Conservation (phyloP, 2,797 vertebrate species). For the Megalops cyprinoides region DNA sequence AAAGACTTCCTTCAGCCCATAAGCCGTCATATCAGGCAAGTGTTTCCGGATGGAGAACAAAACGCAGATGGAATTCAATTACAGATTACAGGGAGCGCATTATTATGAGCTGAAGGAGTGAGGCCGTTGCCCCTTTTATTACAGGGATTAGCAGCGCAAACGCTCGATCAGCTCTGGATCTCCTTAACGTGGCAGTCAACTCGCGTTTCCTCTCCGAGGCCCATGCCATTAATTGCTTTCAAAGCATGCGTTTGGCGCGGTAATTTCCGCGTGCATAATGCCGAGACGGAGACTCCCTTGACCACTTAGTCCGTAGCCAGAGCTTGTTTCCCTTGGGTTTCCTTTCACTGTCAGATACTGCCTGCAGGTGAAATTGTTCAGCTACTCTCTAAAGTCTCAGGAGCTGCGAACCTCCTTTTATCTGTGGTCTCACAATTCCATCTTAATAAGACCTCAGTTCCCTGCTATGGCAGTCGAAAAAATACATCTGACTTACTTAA, state of each 20-base stretch:
- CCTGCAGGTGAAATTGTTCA: background rate
- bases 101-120: background rate
- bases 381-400: background rate
- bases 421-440: background rate
- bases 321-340: background rate
- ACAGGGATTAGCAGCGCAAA: background rate
- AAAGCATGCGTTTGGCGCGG: background rate
- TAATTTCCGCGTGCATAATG: background rate
- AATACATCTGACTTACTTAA: background rate
- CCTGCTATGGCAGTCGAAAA: background rate
- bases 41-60: background rate
- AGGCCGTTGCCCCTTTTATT: background rate
- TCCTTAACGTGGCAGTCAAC: background rate
- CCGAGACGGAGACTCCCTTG: background rate
- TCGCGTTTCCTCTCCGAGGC: background rate
- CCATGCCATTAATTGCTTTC: background rate
- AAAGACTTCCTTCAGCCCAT: background rate
- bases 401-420: background rate
- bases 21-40: background rate
- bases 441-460: background rate
- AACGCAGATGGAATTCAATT: background rate
- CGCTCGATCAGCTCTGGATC: background rate
- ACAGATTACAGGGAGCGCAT: background rate
- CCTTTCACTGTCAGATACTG: background rate
- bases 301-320: no score